These are phyloP conservation scores for Gadopsis marmoratus DNA, from an alignment of 2,797 vertebrate genomes.

Conservation along the genomic window DNA sequence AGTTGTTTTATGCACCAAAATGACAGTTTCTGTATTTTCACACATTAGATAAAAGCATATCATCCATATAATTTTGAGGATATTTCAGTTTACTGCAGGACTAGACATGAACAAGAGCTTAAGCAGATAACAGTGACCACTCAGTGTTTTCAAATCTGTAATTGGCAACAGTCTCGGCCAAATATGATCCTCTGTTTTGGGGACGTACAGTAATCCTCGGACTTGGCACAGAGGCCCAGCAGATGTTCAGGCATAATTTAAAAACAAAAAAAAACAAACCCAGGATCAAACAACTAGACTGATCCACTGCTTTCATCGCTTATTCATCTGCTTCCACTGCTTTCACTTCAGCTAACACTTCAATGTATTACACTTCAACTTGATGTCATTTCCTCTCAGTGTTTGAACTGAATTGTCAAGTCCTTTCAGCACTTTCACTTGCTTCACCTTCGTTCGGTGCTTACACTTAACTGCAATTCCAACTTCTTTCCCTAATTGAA, in stretches of 20 bases:
- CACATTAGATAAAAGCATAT: not conserved
- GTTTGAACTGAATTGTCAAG: not conserved
- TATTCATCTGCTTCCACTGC: not conserved
- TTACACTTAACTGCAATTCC: not conserved
- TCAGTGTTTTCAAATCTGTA: constrained; percentile 15
- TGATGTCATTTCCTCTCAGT: not conserved
- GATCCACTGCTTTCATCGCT: not conserved
- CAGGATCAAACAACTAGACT: not conserved
- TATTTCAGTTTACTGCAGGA: constrained; percentile 5
- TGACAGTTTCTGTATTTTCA: not conserved
- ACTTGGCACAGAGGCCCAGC: constrained; percentile 39
- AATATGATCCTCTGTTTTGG: constrained; percentile 46
- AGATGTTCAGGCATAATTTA: constrained; percentile 52
- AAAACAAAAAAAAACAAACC: not conserved
- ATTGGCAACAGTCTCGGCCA: constrained; percentile 31
- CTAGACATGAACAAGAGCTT: not conserved
- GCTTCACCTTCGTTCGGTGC: not conserved
- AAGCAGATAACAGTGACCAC: constrained; percentile 33
- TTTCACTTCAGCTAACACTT: not conserved
- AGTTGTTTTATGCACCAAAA: not conserved
- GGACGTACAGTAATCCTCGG: constrained; percentile 42
- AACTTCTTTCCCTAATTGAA: not conserved
- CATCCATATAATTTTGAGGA: not conserved
- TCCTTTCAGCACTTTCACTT: not conserved
- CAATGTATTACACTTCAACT: not conserved